Base-by-base conservation (phyloP, 2,888 invertebrate genomes). In the Apotomis turbidana region DNA sequence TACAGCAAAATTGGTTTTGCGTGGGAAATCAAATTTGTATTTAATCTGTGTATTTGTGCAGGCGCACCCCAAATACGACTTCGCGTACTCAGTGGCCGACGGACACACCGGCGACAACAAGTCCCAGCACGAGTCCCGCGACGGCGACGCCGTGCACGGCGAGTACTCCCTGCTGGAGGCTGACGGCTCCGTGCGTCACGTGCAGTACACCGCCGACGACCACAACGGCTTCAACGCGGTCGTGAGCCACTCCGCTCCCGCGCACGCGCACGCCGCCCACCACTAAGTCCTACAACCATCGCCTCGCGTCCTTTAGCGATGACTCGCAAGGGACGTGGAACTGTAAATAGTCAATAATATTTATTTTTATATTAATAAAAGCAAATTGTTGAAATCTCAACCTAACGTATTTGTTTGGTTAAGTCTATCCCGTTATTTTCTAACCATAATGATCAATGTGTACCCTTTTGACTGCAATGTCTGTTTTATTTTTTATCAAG, bases 121-220 rank as follows among this genome's bases (percentile, higher is more conserved):
- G 89, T 93, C 94, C 76, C 94, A 95, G 84, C 88, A 91, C 63
- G 95, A 95, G 86, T 88, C 90, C 83, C 91, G 94, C 79, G 94
- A 94, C 85, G 95, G 95, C 5, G 94, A 95, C 81, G 94, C 91
- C 67, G 95, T 95, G 76, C 94, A 94, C 81, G 95, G 95, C 74
- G 85, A 86, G 79, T 91, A 91, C 87, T 86, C 89, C 12, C 85
- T 91, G 69, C 68, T 87, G 66, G 90, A 91, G 83, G 92, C 94
- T 71, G 94, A 94, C 79, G 94, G 94, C 79, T 94, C 94, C 79
- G 86, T 93, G 75, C 90, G 94, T 76, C 93, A 81, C 70, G 94
- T 94, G 73, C 87, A 94, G 80, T 94, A 94, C 89, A 84, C 93
- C 80, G 94, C 94, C 71, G 94, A 94, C 75, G 93, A 93, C 81